Evolutionary conservation across 2,888 invertebrate genomes (phyloP).

Genomic region (Alitta virens): DNA sequence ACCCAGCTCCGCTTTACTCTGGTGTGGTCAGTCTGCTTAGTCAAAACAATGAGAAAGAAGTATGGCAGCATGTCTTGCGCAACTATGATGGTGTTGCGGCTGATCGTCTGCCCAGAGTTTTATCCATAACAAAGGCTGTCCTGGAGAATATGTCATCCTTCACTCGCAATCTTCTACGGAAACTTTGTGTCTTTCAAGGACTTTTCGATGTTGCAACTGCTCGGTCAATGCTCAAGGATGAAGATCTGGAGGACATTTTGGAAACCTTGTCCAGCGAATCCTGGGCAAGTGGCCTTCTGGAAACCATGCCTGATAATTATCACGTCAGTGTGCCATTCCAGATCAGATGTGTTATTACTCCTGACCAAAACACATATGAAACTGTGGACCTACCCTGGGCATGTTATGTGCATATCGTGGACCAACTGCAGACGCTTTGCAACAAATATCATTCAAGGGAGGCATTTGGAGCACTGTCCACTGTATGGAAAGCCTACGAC

Average conservation of each 20-base stretch:
- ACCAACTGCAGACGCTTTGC: conserved; percentile 10
- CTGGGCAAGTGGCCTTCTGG: not conserved
- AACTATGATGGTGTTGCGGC: not conserved
- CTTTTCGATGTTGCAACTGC: conserved; percentile 8
- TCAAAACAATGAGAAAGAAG: not conserved
- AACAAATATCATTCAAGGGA: conserved; percentile 16
- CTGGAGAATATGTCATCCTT: conserved; percentile 9
- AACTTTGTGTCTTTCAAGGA: conserved; percentile 4
- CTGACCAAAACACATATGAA: not conserved
- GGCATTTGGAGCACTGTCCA: conserved; percentile 4
- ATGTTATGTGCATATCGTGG: not conserved
- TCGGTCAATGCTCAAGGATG: conserved; percentile 4
- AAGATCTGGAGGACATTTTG: not conserved
- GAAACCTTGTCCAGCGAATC: not conserved
- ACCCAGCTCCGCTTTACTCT: not conserved
- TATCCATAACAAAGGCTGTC: conserved; percentile 4
- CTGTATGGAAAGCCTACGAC: conserved; percentile 14
- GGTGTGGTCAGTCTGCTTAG: not conserved
- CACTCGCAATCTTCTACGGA: not conserved
- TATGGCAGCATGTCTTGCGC: not conserved
- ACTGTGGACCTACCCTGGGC: not conserved
- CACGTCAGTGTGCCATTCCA: not conserved
- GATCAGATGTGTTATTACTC: not conserved
- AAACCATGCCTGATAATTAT: not conserved
- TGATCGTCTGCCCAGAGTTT: not conserved